Conservation (phyloP, 64 coral and sea anemone species). For the Orbicella faveolata region DNA sequence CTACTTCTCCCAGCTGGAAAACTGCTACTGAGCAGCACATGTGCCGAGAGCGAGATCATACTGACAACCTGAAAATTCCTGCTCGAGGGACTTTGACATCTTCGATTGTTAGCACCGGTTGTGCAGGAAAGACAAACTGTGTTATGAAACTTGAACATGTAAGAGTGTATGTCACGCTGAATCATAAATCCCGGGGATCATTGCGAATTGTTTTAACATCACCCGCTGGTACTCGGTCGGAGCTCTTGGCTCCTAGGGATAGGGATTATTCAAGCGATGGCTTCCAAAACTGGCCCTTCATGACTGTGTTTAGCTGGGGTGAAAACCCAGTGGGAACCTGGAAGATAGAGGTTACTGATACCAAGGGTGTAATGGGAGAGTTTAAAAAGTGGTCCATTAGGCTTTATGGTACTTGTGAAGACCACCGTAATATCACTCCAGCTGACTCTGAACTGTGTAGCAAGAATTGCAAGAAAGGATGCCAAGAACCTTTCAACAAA, state of each 20-base stretch:
- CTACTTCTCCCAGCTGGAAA: slow-evolving; percentile 62
- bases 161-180: slow-evolving; percentile 79
- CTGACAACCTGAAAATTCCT: slow-evolving; percentile 58
- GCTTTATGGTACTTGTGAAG: slow-evolving; percentile 76
- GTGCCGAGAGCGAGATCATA: slow-evolving; percentile 76
- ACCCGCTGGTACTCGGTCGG: slow-evolving; percentile 85
- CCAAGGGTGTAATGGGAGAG: slow-evolving; percentile 34
- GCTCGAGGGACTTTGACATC: slow-evolving; percentile 60
- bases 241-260: slow-evolving; percentile 71
- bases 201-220: slow-evolving; percentile 85
- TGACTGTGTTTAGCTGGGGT: slow-evolving; percentile 96
- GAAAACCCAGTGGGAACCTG: slow-evolving; percentile 84
- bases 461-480: slow-evolving; percentile 73
- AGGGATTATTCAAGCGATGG: slow-evolving; percentile 76
- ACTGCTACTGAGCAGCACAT: slow-evolving; percentile 84
- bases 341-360: slow-evolving; percentile 76
- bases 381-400: slow-evolving; percentile 89
- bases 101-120: slow-evolving; percentile 72
- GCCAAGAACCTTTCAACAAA: slow-evolving; percentile 51
- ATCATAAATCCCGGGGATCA: slow-evolving; percentile 73
- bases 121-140: slow-evolving; percentile 54
- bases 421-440: slow-evolving; percentile 43
- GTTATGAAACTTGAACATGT: slow-evolving; percentile 96
- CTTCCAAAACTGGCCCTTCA: slow-evolving; percentile 95
- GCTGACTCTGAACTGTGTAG: slow-evolving; percentile 66